Evolutionary conservation across 2,888 invertebrate genomes (phyloP), one percentile per base, ranked within the genome.

Genomic region (Timema podura): DNA sequence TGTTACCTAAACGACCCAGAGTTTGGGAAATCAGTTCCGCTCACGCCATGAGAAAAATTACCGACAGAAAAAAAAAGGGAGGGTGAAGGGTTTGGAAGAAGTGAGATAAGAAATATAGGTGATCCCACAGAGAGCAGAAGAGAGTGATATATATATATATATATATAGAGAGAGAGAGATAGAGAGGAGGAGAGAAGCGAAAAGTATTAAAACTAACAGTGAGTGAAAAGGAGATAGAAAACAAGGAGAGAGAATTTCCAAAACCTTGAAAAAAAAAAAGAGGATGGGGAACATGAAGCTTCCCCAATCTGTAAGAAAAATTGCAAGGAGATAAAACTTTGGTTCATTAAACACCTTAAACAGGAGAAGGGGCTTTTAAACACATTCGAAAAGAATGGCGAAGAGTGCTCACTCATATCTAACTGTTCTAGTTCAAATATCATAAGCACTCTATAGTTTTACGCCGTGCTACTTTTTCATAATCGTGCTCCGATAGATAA

Each of bases 1-100:
- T 73, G 73, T 73, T 73, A 73, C 69, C 69, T 73, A 73, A 73
- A 73, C 73, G 73, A 73, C 68, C 71, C 69, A 66, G 71, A 73
- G 71, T 64, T 67, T 30, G 30, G 69, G 67, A 70, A 71, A 73
- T 73, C 72, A 71, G 72, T 73, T 73, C 70, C 73, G 70, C 51
- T 65, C 68, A 48, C 68, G 70, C 48, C 68, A 49, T 74, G 73
- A 73, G 73, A 73, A 73, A 73, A 73, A 73, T 73, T 71, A 73
- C 69, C 65, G 49, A 68, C 30, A 61, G 68, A 68, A 64, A 68
- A 68, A 54, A 47, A 65, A 68, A 68, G 72, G 66, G 76, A 66
- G 73, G 73, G 64, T n/a, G 30, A 64, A 68, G 74, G 74, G 72
- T 73, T 73, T 57, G 65, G 64, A 64, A 61, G n/a, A 16, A 44